Evolutionary conservation across 2,113 vertebrate species (phyloP), one percentile per base, ranked within the genome.

Genomic region (Ictidomys tridecemlineatus): DNA sequence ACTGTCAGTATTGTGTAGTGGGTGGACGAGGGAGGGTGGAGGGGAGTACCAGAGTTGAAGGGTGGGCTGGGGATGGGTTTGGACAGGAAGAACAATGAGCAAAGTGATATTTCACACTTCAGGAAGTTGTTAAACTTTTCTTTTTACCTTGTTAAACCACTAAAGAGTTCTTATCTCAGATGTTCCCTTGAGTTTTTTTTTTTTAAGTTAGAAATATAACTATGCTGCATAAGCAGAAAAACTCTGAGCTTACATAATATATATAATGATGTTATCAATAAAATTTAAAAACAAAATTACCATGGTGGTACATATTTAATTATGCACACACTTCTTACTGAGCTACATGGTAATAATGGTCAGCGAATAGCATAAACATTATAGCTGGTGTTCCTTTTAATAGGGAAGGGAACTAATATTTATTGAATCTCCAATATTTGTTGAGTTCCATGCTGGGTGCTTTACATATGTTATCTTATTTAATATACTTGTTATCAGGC

Each of bases 181-280:
- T 82, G 39, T 78, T 86, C 39, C 45, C 34, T 67, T 91, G n/a
- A 45, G 5, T 83, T 83, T 92, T 63, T 78, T 78, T 48, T 89
- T 78, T 82, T 61, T n/a, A 97, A 92, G 39, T 96, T 95, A 79
- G 56, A 51, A 87, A 88, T 22, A 85, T 61, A 92, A 77, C 48
- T 56, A 65, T 82, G 94, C 84, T 94, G 51, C 39, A 86, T 87
- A 90, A 97, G 94, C 93, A 96, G 87, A 89, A 97, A 94, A 95
- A 53, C 86, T 96, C 69, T 76, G 61, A 95, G 82, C 77, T 95
- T 96, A 97, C 69, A 88, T 94, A 97, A 94, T 56, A 28, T 3
- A 1, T 74, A 34, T 95, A 92, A 95, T 92, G 89, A 96, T 93
- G 61, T 65, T 85, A 97, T 96, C 92, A 95, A 88, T 97, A 94